phyloP scores from a whole-genome alignment of 2,113 vertebrate genomes.

The Vireo altiloquus region DNA sequence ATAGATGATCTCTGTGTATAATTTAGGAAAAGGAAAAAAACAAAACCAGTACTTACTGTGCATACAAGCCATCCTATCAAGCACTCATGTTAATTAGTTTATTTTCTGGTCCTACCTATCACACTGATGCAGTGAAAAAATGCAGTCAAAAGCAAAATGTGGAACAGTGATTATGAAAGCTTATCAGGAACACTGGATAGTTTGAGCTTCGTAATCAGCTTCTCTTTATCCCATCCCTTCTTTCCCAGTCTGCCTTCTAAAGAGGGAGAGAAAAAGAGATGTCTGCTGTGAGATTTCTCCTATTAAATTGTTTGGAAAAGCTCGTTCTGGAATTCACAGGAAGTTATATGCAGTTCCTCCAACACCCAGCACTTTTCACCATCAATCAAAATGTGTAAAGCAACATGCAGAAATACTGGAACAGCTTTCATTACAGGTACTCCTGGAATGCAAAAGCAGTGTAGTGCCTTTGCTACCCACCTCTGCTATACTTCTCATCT shows the following conservation, averaged over 20 bases:
- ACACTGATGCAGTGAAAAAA: neutral
- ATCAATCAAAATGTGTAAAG: neutral
- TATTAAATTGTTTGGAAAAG: neutral
- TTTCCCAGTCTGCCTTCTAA: neutral
- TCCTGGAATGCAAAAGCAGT: neutral
- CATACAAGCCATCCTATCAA: neutral
- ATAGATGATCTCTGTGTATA: neutral
- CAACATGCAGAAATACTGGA: neutral
- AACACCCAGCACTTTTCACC: neutral
- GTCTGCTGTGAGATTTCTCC: neutral
- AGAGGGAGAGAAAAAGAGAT: neutral
- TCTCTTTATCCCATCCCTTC: neutral
- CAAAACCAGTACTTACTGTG: neutral
- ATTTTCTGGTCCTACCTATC: neutral
- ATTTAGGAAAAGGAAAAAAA: neutral
- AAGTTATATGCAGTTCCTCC: neutral
- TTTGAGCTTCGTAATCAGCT: neutral
- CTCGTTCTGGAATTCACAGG: neutral
- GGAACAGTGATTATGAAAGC: neutral
- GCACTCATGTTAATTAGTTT: neutral
- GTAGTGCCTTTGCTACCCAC: neutral
- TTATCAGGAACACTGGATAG: neutral
- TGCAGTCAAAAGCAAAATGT: neutral
- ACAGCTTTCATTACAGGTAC: neutral
- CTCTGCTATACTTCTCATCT: neutral